These are phyloP conservation scores for Gonatopus flavifemur DNA, from an alignment of 1,140 invertebrate genomes.

Conservation along the genomic window DNA sequence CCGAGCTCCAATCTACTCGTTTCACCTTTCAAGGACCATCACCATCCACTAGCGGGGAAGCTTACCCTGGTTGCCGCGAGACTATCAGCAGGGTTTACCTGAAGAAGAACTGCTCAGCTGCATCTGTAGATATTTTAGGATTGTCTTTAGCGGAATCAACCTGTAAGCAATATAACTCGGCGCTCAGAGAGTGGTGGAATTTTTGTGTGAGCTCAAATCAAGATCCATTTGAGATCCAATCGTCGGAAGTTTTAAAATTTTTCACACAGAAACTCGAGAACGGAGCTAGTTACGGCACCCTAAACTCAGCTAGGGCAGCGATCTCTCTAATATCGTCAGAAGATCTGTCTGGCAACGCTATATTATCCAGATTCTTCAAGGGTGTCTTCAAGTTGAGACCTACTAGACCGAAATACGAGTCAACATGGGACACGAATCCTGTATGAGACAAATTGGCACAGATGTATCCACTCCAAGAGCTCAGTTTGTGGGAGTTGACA, in stretches of 20 bases:
- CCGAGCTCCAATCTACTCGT: not conserved
- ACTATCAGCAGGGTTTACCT: constrained; percentile 4
- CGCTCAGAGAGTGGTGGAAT: constrained; percentile 4
- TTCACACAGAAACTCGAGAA: not conserved
- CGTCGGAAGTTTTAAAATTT: not conserved
- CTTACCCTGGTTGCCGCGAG: not conserved
- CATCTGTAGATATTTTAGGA: constrained; percentile 2
- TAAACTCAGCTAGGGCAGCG: not conserved
- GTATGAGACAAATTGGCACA: not conserved
- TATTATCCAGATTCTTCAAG: not conserved
- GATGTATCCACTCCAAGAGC: not conserved
- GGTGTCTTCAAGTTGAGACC: not conserved
- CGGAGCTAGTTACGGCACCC: not conserved
- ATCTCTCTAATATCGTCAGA: not conserved
- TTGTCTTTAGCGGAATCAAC: constrained; percentile 4
- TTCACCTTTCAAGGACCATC: not conserved
- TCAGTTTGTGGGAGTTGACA: constrained; percentile 2
- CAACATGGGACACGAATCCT: constrained; percentile 18
- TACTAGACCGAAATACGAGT: constrained; percentile 18
- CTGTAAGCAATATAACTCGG: constrained; percentile 5
- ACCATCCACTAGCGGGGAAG: not conserved
- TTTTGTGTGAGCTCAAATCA: not conserved
- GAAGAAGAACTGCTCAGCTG: not conserved
- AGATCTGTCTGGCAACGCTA: not conserved
- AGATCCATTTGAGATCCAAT: not conserved